phyloP scores from a whole-genome alignment of 2,113 vertebrate genomes.

The Semicossyphus pulcher region DNA sequence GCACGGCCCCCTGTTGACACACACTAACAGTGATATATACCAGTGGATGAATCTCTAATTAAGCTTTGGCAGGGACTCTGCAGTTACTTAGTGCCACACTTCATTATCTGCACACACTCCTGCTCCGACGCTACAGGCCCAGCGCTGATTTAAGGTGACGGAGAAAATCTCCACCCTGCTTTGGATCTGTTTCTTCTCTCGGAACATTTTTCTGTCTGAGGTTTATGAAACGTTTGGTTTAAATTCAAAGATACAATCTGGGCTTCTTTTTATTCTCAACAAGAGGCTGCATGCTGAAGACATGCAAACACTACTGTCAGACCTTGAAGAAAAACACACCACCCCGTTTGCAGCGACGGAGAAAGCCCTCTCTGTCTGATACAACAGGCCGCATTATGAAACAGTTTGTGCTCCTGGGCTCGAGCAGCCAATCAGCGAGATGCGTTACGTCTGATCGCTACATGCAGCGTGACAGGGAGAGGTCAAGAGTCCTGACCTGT shows the following conservation, averaged over 20 bases:
- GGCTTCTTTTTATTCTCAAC: slow-evolving; percentile 8
- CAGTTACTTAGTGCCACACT: slow-evolving; percentile 87
- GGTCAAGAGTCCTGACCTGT: slow-evolving; percentile 78
- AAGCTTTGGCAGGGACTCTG: slow-evolving; percentile 89
- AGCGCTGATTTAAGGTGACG: slow-evolving; percentile 85
- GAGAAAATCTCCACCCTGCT: slow-evolving; percentile 66
- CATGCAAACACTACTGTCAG: slow-evolving; percentile 15
- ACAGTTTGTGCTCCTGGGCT: slow-evolving; percentile 43
- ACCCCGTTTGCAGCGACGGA: slow-evolving; percentile 38
- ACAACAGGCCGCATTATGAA: slow-evolving; percentile 45
- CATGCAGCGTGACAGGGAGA: slow-evolving; percentile 67
- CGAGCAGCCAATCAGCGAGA: slow-evolving; percentile 49
- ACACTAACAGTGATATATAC: slow-evolving; percentile 93
- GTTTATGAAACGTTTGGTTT: slow-evolving; percentile 48
- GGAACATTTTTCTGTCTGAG: slow-evolving; percentile 33
- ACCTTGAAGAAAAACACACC: slow-evolving; percentile 29
- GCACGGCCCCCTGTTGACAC: slow-evolving; percentile 90
- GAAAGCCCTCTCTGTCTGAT: slow-evolving; percentile 27
- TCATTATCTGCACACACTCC: slow-evolving; percentile 86
- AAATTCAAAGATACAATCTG: slow-evolving; percentile 45
- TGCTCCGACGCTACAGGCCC: slow-evolving; percentile 77
- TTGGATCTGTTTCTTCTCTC: slow-evolving; percentile 58
- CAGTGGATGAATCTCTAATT: slow-evolving; percentile 93
- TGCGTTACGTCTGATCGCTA: slow-evolving; percentile 56
- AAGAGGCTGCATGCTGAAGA: neutral